These are phyloP conservation scores for Eurosta solidaginis DNA, from an alignment of 1,140 invertebrate genomes.

Conservation along the genomic window DNA sequence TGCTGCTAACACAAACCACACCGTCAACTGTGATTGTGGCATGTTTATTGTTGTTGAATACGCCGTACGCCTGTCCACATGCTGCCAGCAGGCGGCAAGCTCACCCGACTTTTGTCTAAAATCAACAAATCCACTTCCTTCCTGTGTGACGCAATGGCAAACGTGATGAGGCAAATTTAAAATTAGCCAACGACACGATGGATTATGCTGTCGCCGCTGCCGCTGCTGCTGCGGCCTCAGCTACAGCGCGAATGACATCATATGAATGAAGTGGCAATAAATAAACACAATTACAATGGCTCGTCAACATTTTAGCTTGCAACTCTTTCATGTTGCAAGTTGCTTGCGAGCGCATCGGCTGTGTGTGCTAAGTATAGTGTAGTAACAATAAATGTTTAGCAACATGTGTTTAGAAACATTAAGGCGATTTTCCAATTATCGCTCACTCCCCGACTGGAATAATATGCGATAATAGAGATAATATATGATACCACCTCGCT, in stretches of 20 bases:
- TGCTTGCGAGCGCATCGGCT: neutral
- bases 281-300: neutral
- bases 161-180: neutral
- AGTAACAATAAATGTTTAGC: neutral
- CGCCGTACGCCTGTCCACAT: neutral
- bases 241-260: neutral
- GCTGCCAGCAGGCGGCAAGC: neutral
- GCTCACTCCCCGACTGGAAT: no score
- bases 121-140: constrained; percentile 20
- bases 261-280: neutral
- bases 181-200: neutral
- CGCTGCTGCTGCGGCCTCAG: neutral
- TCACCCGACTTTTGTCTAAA: neutral
- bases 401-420: neutral
- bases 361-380: neutral
- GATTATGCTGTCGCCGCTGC: no score
- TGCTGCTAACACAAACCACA: neutral
- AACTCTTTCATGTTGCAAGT: neutral
- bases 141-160: constrained; percentile 21
- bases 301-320: neutral
- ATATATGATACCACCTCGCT: no score
- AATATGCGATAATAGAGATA: no score
- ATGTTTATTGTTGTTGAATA: neutral
- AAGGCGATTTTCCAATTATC: neutral
- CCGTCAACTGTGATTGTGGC: neutral